Evolutionary conservation across 1,140 invertebrate species (phyloP).

Genomic region (Aphelenchoides avenae): DNA sequence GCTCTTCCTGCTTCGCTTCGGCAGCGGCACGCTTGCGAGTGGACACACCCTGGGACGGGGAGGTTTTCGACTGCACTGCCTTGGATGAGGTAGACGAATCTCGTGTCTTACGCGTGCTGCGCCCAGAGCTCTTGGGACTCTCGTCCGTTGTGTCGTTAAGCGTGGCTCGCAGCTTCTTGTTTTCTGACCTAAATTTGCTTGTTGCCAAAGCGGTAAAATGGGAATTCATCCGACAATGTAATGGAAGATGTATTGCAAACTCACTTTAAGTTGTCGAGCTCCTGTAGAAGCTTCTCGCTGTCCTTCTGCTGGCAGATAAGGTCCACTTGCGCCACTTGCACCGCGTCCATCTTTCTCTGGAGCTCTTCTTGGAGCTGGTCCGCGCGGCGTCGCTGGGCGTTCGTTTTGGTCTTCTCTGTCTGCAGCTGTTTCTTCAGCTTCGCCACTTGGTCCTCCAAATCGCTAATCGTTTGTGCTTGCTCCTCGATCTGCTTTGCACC

Average conservation of each 20-base stretch:
- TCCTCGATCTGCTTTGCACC: too few relatives aligned
- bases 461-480: constrained; percentile 1
- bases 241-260: too few relatives aligned
- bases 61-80: too few relatives aligned
- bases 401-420: constrained; percentile 20
- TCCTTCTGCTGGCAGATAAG: constrained; percentile 32
- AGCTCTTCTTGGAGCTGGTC: constrained; percentile 29
- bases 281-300: constrained; percentile 32
- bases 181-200: constrained; percentile 28
- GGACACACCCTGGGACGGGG: too few relatives aligned
- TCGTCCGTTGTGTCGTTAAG: too few relatives aligned
- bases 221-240: too few relatives aligned
- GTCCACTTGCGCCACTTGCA: constrained; percentile 30
- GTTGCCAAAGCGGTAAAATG: constrained; percentile 6
- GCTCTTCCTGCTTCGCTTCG: constrained; percentile 9
- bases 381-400: constrained; percentile 21
- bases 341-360: constrained; percentile 24
- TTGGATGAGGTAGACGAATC: too few relatives aligned
- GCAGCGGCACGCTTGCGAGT: too few relatives aligned
- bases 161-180: constrained; percentile 20
- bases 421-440: constrained; percentile 16
- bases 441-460: constrained; percentile 14
- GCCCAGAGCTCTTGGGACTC: too few relatives aligned
- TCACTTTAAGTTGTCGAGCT: constrained; percentile 36
- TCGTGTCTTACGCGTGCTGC: too few relatives aligned